phyloP scores from a whole-genome alignment of 2,113 vertebrate genomes.

The Phalacrocorax brasilianus region DNA sequence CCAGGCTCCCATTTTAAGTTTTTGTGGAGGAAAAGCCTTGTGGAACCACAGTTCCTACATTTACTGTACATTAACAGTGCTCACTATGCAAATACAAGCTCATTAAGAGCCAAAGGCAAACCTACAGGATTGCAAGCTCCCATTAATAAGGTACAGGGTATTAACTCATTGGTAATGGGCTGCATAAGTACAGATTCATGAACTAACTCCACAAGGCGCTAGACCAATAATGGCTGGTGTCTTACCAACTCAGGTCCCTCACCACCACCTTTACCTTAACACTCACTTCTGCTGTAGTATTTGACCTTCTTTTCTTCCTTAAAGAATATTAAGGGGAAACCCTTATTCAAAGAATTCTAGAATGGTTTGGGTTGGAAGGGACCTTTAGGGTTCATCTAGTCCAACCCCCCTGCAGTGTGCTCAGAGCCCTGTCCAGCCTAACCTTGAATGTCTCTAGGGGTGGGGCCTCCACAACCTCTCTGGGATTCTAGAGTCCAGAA shows the following conservation, averaged over 20 bases:
- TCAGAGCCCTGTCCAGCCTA: too few relatives aligned
- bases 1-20: neutral
- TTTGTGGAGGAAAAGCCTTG: neutral
- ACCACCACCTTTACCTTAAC: neutral
- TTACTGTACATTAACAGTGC: neutral
- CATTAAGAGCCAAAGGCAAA: neutral
- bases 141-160: neutral
- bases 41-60: neutral
- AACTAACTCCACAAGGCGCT: neutral
- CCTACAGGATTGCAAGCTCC: neutral
- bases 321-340: neutral
- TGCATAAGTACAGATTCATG: neutral
- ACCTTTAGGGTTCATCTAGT: too few relatives aligned
- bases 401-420: too few relatives aligned
- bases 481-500: too few relatives aligned
- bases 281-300: neutral
- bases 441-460: too few relatives aligned
- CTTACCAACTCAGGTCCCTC: neutral
- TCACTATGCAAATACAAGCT: neutral
- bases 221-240: neutral
- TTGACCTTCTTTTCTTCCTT: neutral
- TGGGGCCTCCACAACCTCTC: too few relatives aligned
- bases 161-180: neutral
- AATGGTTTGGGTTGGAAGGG: too few relatives aligned
- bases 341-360: too few relatives aligned